These are phyloP conservation scores for Riptortus pedestris DNA, from an alignment of 1,140 invertebrate species.

Conservation along the genomic window DNA sequence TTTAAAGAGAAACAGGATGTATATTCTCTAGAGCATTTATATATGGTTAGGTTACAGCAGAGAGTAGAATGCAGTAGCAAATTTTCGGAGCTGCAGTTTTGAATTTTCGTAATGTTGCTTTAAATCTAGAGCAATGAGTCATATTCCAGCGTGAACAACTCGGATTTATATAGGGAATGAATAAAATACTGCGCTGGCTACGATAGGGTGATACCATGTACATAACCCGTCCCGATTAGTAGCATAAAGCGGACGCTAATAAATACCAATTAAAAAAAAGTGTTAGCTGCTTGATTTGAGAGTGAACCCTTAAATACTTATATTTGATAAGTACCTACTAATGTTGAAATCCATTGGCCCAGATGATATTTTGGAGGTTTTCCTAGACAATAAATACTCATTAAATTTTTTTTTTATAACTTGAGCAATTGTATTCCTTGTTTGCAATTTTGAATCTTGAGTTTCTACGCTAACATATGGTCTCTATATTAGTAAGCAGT, in stretches of 20 bases:
- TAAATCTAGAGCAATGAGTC: no score
- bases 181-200: neutral
- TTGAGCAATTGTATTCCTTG: no score
- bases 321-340: neutral
- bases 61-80: no score
- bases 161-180: neutral
- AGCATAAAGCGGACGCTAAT: neutral
- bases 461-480: no score
- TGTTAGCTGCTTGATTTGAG: neutral
- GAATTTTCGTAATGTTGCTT: no score
- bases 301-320: neutral
- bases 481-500: neutral
- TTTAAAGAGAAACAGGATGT: no score
- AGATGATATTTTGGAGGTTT: neutral
- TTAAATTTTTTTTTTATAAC: no score
- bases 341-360: constrained; percentile 3
- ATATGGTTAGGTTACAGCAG: no score
- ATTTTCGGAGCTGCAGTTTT: no score
- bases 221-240: neutral
- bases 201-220: neutral
- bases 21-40: no score
- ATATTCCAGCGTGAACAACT: neutral
- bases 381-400: neutral
- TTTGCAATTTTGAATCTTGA: no score
- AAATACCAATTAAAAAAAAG: neutral